Evolutionary conservation across 2,113 vertebrate genomes (phyloP).

Genomic region (Cinclus cinclus): DNA sequence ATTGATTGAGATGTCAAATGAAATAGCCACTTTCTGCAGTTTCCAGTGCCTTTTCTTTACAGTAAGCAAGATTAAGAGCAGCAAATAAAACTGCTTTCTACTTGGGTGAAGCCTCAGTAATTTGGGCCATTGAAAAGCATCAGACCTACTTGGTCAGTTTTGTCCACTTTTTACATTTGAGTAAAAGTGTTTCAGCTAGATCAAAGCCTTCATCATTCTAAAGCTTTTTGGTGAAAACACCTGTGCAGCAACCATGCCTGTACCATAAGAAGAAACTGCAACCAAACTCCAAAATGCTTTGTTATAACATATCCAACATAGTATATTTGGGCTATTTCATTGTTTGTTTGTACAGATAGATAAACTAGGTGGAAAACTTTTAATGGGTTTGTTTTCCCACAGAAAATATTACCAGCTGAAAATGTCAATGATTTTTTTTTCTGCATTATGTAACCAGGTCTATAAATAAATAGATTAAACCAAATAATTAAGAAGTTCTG

Average conservation of each 20-base stretch:
- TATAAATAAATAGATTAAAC: conserved; percentile 28
- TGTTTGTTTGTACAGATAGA: not conserved
- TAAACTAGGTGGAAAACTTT: conserved; percentile 17
- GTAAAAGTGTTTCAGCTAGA: not conserved
- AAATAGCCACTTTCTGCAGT: not conserved
- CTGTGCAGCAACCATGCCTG: not conserved
- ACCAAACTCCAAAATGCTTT: not conserved
- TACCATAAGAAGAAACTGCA: not conserved
- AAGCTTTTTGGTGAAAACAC: not conserved
- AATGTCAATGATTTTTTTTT: not conserved
- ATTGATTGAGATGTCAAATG: not conserved
- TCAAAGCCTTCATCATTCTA: not conserved
- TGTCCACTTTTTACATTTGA: not conserved
- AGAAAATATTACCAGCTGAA: conserved; percentile 3
- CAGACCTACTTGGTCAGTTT: not conserved
- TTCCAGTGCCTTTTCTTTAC: not conserved
- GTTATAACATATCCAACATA: not conserved
- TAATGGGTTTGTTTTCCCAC: conserved; percentile 9
- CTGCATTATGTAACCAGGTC: conserved; percentile 1
- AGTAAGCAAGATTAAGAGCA: not conserved
- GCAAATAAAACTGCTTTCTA: not conserved
- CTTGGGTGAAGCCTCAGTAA: not conserved
- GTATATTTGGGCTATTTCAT: not conserved
- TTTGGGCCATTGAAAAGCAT: not conserved
- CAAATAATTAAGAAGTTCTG: conserved; percentile 9